Base-by-base conservation (phyloP, 2,888 invertebrate species). In the Incurvaria masculella region DNA sequence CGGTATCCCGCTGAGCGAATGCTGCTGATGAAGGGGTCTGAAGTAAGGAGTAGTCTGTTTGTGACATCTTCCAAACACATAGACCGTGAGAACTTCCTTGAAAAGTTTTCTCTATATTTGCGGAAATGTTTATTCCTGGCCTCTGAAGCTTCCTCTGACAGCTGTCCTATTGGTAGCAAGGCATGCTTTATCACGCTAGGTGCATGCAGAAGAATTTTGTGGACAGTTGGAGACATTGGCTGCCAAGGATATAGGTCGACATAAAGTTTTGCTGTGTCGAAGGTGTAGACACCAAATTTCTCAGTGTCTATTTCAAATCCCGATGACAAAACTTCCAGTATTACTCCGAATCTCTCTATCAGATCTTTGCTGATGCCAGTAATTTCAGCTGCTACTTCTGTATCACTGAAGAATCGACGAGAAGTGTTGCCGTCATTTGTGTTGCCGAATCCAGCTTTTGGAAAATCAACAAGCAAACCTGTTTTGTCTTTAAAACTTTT, bases 351-450 rank as follows among this genome's bases (percentile, higher is more conserved):
- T 47, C 49, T 16, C 26, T 38, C 47, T 38, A 53, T 49, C 44
- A 57, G 48, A 49, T 49, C 44, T 23, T 40, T 18, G 51, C 55
- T 52, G 20, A 61, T 40, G 2, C 59, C 60, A 45, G 62, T 64
- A 21, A 64, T 61, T 51, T 52, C 48, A 26, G 59, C 52, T 41
- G 56, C 38, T 51, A 17, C 41, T 39, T 54, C 52, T 40, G 44
- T 42, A 16, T 57, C 49, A 14, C 42, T 41, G 26, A 61, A 59
- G 53, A 58, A 59, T 40, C 57, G 46, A 38, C 56, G 46, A 6
- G 55, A 50, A 14, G 59, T 62, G 46, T 61, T 63, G 1, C 59
- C 59, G 49, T 59, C 58, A 57, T 61, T 62, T 0, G 56, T 56
- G 45, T 57, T 59, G 6, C 60, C 59, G 49, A 56, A 57, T 11